Evolutionary conservation across 2,888 invertebrate species (phyloP).

Genomic region (Drosophila aldrichi): DNA sequence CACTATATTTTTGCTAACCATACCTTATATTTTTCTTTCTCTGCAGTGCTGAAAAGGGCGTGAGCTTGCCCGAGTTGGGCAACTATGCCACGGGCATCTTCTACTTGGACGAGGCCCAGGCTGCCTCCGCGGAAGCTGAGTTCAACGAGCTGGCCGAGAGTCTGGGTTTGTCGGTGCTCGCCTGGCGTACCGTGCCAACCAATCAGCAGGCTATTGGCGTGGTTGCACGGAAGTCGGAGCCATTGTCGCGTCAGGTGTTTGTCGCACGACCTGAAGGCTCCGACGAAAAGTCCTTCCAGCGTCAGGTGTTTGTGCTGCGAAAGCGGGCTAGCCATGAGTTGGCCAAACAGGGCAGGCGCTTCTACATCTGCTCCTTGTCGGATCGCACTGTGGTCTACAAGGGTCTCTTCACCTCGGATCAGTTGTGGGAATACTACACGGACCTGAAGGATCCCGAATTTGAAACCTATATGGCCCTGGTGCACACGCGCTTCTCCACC

Average conservation of each 20-base stretch:
- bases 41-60: conserved; percentile 91
- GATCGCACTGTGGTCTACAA: conserved; percentile 97
- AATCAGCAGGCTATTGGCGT: conserved; percentile 94
- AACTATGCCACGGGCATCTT: conserved; percentile 98
- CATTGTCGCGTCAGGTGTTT: conserved; percentile 97
- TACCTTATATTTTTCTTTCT: not conserved
- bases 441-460: conserved; percentile 91
- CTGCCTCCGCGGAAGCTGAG: conserved; percentile 91
- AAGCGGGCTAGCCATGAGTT: conserved; percentile 97
- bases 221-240: conserved; percentile 97
- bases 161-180: conserved; percentile 92
- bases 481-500: conserved; percentile 99
- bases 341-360: conserved; percentile 93
- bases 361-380: conserved; percentile 98
- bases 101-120: conserved; percentile 94
- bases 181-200: conserved; percentile 97
- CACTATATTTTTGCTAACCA: not conserved
- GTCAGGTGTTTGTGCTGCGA: conserved; percentile 95
- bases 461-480: conserved; percentile 97
- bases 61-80: conserved; percentile 94
- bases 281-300: conserved; percentile 84
- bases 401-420: conserved; percentile 98
- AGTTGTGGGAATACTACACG: conserved; percentile 92
- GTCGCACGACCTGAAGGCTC: conserved; percentile 87
- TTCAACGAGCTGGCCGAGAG: conserved; percentile 93